phyloP scores from a whole-genome alignment of 2,797 vertebrate species.

The Peromyscus melanophrys region DNA sequence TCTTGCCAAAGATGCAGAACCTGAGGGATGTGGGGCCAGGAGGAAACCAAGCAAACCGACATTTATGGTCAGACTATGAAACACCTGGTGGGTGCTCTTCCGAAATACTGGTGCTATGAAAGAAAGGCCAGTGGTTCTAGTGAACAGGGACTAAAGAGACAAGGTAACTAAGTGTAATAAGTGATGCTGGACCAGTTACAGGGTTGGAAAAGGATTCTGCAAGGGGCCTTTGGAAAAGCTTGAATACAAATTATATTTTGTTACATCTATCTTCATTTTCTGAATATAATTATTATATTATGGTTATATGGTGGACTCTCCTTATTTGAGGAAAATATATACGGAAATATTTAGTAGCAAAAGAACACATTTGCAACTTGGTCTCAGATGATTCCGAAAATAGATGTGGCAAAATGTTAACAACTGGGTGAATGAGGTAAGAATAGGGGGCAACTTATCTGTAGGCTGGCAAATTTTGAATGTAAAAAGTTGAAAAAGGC shows the following conservation, averaged over 20 bases:
- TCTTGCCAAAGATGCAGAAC: background rate
- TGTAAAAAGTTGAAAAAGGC: constrained; percentile 34
- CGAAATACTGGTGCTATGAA: background rate
- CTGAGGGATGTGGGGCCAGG: background rate
- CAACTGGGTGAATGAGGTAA: background rate
- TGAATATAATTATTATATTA: background rate
- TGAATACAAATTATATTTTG: constrained; percentile 1
- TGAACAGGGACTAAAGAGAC: background rate
- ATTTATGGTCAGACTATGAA: background rate
- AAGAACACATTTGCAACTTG: background rate
- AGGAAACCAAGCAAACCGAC: background rate
- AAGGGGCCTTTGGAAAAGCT: background rate
- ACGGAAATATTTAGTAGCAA: background rate
- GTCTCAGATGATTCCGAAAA: constrained; percentile 17
- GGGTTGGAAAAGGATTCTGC: background rate
- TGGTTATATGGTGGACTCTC: background rate
- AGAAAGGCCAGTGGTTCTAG: background rate
- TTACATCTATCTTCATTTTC: background rate
- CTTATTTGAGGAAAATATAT: background rate
- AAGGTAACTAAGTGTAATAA: background rate
- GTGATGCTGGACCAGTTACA: background rate
- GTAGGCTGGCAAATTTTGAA: constrained; percentile 54
- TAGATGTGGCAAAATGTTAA: constrained; percentile 7
- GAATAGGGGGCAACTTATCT: background rate
- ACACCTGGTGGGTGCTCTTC: background rate